phyloP scores from a whole-genome alignment of 2,113 vertebrate genomes.

The Prionailurus bengalensis region DNA sequence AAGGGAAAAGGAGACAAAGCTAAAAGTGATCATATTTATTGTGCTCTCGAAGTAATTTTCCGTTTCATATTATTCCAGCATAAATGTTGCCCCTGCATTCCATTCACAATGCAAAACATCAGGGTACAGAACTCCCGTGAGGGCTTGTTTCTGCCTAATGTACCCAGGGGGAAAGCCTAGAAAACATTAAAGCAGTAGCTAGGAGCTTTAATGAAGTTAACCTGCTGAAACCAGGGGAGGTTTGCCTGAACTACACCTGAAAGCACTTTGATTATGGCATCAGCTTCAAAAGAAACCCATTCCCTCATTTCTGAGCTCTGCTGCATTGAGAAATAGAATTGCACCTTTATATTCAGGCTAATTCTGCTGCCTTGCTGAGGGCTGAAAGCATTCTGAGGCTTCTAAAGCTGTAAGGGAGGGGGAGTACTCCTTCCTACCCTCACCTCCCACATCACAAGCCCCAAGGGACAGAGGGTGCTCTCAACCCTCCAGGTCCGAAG shows the following conservation, averaged over 20 bases:
- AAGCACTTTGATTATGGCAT: slow-evolving; percentile 85
- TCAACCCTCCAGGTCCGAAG: background rate
- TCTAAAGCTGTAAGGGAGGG: slow-evolving; percentile 55
- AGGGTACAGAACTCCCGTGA: slow-evolving; percentile 73
- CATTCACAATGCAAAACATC: slow-evolving; percentile 83
- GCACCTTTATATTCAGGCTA: slow-evolving; percentile 85
- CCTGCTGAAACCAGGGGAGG: slow-evolving; percentile 86
- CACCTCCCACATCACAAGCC: fast-evolving
- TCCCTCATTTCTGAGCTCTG: slow-evolving; percentile 83
- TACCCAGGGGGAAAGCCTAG: slow-evolving; percentile 77
- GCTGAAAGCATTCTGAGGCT: slow-evolving; percentile 83
- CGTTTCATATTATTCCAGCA: slow-evolving; percentile 39
- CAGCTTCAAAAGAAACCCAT: slow-evolving; percentile 87
- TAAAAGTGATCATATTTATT: slow-evolving; percentile 54
- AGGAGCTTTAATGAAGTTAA: slow-evolving; percentile 90
- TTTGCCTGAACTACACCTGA: slow-evolving; percentile 87
- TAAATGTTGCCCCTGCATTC: slow-evolving; percentile 70
- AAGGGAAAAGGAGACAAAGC: slow-evolving; percentile 50
- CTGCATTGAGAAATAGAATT: slow-evolving; percentile 85
- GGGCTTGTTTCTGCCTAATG: slow-evolving; percentile 86
- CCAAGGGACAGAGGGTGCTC: background rate
- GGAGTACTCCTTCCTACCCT: background rate
- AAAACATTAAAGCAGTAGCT: slow-evolving; percentile 87
- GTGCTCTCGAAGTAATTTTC: slow-evolving; percentile 65
- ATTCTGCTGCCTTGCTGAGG: slow-evolving; percentile 83